phyloP scores from a whole-genome alignment of 2,888 invertebrate genomes.

The Coecobrya sp. region DNA sequence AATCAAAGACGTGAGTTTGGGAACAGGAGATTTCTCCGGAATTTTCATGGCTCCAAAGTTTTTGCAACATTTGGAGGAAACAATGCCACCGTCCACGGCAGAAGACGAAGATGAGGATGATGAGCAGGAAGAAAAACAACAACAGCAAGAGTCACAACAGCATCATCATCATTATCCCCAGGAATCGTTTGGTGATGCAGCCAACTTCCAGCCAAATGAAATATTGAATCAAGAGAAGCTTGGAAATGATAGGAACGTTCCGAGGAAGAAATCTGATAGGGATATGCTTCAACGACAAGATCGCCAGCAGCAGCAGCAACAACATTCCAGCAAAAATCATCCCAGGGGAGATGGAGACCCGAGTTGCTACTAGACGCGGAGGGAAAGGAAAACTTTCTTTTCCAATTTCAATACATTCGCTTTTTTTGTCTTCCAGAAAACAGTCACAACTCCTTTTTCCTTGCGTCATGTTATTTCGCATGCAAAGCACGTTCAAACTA shows the following conservation, averaged over 20 bases:
- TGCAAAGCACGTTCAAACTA: conserved; percentile 19
- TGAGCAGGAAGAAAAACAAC: neutral
- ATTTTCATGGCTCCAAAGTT: conserved; percentile 76
- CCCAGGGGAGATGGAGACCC: conserved; percentile 70
- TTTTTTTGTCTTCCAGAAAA: neutral
- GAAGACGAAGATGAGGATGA: conserved; percentile 9
- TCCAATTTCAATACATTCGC: conserved; percentile 1
- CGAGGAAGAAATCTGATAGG: conserved; percentile 59
- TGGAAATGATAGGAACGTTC: neutral
- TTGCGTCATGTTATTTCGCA: neutral
- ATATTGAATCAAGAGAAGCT: conserved; percentile 4
- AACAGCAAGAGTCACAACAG: neutral
- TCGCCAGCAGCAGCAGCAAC: neutral
- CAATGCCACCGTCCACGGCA: conserved; percentile 67
- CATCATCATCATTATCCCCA: conserved; percentile 12
- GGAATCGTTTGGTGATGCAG: neutral
- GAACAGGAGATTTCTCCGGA: conserved; percentile 60
- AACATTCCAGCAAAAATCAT: conserved; percentile 65
- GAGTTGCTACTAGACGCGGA: conserved; percentile 17
- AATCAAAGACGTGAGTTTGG: conserved; percentile 64
- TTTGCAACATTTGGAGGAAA: conserved; percentile 72
- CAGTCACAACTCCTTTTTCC: neutral
- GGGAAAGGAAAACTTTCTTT: neutral
- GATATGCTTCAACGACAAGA: neutral
- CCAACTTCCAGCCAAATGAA: conserved; percentile 54